Percentiles rank a stretch among this genome's conserved stretches.
Conservation (phyloP, 2,113 vertebrate genomes). For the Pipra filicauda region DNA sequence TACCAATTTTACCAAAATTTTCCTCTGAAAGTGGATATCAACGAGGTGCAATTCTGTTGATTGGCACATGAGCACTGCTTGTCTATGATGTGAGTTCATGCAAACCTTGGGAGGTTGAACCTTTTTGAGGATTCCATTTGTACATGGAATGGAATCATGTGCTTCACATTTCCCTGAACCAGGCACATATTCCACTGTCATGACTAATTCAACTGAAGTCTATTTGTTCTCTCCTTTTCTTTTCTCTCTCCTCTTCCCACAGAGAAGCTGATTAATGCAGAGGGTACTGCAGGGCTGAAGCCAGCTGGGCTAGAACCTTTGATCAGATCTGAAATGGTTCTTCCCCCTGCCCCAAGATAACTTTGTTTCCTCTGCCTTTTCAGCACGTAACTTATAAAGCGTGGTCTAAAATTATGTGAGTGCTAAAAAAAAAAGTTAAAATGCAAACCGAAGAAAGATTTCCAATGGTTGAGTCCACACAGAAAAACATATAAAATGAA, state of each 20-base stretch:
- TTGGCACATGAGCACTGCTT: not conserved
- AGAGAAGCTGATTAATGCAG: not conserved
- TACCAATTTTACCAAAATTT: not conserved
- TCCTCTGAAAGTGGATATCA: not conserved
- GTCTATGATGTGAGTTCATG: not conserved
- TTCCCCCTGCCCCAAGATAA: not conserved
- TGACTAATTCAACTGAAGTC: not conserved
- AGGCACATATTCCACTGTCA: not conserved
- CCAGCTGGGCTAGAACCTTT: not conserved
- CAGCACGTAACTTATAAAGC: not conserved
- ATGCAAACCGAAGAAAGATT: not conserved
- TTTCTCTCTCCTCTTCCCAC: not conserved
- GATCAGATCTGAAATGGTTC: not conserved
- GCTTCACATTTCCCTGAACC: not conserved
- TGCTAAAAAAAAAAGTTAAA: not conserved
- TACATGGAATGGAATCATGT: not conserved
- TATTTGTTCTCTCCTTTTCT: not conserved
- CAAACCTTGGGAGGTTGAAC: not conserved
- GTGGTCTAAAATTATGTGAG: not conserved
- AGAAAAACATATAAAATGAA: not conserved
- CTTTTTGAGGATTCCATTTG: not conserved
- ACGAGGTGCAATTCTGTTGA: not conserved
- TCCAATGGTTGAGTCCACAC: not conserved
- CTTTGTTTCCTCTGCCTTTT: conserved; percentile 6
- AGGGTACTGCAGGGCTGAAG: not conserved